phyloP scores from a whole-genome alignment of 2,888 invertebrate genomes.

The Euzophera pinguis region DNA sequence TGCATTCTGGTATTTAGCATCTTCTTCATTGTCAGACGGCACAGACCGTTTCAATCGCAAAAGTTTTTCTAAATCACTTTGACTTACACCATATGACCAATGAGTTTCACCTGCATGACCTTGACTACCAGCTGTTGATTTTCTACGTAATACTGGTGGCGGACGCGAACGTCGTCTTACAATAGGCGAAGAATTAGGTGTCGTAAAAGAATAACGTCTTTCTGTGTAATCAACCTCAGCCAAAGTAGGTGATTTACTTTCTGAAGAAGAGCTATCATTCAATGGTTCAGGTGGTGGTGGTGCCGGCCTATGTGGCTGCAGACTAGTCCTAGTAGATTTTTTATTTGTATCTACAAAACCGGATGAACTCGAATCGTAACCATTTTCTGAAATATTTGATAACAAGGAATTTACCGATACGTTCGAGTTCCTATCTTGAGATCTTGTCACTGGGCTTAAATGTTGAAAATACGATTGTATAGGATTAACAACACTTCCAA shows the following conservation, averaged over 20 bases:
- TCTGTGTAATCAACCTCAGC: slow-evolving; percentile 41
- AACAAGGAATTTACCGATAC: slow-evolving; percentile 74
- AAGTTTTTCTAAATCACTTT: slow-evolving; percentile 68
- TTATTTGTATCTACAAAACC: slow-evolving; percentile 66
- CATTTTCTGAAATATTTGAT: slow-evolving; percentile 68
- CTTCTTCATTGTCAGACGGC: slow-evolving; percentile 63
- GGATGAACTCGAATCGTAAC: slow-evolving; percentile 72
- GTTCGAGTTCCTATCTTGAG: slow-evolving; percentile 68
- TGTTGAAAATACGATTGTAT: slow-evolving; percentile 62
- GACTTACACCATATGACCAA: slow-evolving; percentile 73
- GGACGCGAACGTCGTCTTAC: slow-evolving; percentile 59
- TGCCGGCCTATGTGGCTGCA: slow-evolving; percentile 65
- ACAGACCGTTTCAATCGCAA: slow-evolving; percentile 65
- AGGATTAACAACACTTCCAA: slow-evolving; percentile 65
- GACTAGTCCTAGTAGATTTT: slow-evolving; percentile 48
- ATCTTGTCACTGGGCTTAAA: slow-evolving; percentile 54
- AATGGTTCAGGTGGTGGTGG: slow-evolving; percentile 67
- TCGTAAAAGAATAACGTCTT: slow-evolving; percentile 55
- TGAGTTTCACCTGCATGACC: slow-evolving; percentile 55
- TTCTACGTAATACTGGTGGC: slow-evolving; percentile 68
- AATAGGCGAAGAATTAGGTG: slow-evolving; percentile 60
- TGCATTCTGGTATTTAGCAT: slow-evolving; percentile 34
- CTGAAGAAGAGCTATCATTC: slow-evolving; percentile 49
- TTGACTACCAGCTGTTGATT: slow-evolving; percentile 55
- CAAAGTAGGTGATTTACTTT: slow-evolving; percentile 47